phyloP scores from a whole-genome alignment of 2,797 vertebrate genomes.

The Petrocephalus schoutedeni region DNA sequence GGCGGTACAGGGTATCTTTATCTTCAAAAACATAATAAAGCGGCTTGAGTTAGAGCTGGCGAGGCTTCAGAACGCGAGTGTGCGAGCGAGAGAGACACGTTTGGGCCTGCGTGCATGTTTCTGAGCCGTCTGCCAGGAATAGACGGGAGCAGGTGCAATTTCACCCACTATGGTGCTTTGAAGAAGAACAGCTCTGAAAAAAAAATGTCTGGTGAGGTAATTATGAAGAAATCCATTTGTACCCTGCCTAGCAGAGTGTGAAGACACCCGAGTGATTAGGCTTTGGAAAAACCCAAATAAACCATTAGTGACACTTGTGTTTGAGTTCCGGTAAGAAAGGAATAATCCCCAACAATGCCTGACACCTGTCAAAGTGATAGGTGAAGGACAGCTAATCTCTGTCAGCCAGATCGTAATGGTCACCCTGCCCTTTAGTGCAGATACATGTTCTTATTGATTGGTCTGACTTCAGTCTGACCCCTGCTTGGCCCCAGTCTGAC shows the following conservation, averaged over 20 bases:
- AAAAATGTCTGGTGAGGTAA: slow-evolving; percentile 1
- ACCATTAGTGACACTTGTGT: background rate
- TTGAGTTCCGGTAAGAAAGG: background rate
- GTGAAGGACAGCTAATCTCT: background rate
- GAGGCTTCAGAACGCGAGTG: background rate
- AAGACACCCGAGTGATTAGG: slow-evolving; percentile 8
- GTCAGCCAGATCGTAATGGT: background rate
- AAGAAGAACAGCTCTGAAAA: background rate
- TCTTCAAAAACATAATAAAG: background rate
- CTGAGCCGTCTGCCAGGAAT: slow-evolving; percentile 3
- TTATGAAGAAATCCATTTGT: slow-evolving; percentile 15
- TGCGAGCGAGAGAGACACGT: background rate
- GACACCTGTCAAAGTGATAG: background rate
- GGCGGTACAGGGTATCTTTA: background rate
- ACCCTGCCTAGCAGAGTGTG: background rate
- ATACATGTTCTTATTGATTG: background rate
- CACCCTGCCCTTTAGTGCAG: background rate
- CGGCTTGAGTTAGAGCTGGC: background rate
- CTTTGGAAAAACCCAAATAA: background rate
- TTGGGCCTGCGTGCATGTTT: background rate
- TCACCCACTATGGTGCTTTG: background rate
- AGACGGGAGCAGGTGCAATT: slow-evolving; percentile 14
- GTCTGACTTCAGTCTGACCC: background rate
- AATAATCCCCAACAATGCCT: background rate
- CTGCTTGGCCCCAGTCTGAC: background rate